A percentile compares a stretch with the other conserved stretches of the same genome.
Evolutionary conservation across 2,888 invertebrate genomes (phyloP).

Genomic region (Psylliodes chrysocephalus): DNA sequence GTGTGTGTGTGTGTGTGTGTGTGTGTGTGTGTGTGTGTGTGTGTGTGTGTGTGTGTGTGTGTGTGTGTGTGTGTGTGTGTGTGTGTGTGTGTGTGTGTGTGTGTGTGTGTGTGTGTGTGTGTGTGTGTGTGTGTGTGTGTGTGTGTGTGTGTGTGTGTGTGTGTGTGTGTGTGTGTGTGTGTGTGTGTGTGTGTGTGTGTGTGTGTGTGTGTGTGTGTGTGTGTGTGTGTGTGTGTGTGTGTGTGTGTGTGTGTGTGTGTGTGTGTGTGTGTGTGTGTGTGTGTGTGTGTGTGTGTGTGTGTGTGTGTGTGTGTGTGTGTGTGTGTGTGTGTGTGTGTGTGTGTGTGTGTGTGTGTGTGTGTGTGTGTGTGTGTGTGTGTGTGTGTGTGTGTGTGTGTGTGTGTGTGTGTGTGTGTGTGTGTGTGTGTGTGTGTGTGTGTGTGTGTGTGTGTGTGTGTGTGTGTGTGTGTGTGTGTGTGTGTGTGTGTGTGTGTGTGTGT

Average conservation of each 20-base stretch:
- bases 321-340: neutral
- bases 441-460: too few species aligned
- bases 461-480: too few species aligned
- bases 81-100: constrained; percentile 5
- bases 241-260: neutral
- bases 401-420: constrained; percentile 5
- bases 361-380: neutral
- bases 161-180: neutral
- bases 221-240: neutral
- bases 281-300: constrained; percentile 5
- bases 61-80: neutral
- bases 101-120: neutral
- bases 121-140: neutral
- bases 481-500: too few species aligned
- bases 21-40: constrained; percentile 7
- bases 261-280: neutral
- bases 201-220: neutral
- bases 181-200: neutral
- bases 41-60: constrained; percentile 3
- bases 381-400: neutral
- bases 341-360: constrained; percentile 8
- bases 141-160: neutral
- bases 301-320: constrained; percentile 1
- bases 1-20: constrained; percentile 2
- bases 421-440: neutral